Percentiles rank a stretch among this genome's conserved stretches.
Evolutionary conservation across 2,888 invertebrate genomes (phyloP).

Genomic region (Yponomeuta plumbellus): DNA sequence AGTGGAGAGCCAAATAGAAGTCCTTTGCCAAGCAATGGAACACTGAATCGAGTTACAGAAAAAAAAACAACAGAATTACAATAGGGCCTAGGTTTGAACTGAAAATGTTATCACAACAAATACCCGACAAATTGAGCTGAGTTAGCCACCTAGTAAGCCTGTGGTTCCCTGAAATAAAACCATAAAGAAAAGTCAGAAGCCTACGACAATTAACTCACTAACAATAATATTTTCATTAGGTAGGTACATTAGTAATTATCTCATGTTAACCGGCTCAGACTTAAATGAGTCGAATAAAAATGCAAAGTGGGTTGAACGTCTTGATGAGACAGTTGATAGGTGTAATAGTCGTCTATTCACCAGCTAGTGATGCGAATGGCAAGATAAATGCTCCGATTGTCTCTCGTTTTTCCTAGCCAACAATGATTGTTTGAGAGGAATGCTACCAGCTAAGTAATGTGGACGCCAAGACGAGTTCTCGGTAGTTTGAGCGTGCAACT

Average conservation of each 20-base stretch:
- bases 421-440: background rate
- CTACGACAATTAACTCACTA: background rate
- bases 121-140: no score
- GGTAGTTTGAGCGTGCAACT: background rate
- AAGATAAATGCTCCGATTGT: slow-evolving; percentile 1
- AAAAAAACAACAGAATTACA: no score
- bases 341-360: background rate
- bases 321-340: background rate
- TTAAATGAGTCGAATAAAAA: background rate
- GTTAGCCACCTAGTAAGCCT: no score
- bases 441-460: background rate
- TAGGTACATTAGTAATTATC: background rate
- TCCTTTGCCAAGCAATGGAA: no score
- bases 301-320: background rate
- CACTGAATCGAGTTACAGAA: no score
- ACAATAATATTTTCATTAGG: background rate
- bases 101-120: no score
- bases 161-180: no score
- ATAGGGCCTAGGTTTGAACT: no score
- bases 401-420: background rate
- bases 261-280: background rate
- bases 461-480: background rate
- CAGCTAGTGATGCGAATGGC: background rate
- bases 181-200: background rate
- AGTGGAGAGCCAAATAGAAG: no score